Conservation (phyloP, 2,888 invertebrate genomes). For the Limnephilus rhombicus region DNA sequence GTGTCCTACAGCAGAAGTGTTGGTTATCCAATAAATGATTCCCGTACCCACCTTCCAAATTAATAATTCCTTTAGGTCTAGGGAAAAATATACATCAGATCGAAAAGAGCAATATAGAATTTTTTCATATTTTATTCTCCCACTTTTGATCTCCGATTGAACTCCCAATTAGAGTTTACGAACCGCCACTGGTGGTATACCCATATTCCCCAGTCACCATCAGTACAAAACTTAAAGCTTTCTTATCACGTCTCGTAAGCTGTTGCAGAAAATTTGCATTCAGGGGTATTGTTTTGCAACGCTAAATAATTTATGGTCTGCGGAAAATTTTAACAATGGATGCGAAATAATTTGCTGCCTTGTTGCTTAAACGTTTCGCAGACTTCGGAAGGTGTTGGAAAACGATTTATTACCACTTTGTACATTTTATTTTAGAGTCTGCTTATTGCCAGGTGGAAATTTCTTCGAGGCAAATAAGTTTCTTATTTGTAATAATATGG, state of each 20-base stretch:
- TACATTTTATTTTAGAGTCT: neutral
- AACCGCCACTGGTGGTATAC: no score
- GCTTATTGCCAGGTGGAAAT: neutral
- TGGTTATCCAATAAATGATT: no score
- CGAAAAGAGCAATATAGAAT: no score
- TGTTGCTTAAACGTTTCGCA: neutral
- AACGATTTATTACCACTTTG: neutral
- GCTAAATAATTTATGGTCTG: neutral
- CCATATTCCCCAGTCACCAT: neutral
- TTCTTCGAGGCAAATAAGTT: neutral
- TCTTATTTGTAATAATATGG: no score
- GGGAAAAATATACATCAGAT: no score
- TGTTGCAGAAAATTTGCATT: neutral
- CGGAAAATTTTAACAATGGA: neutral
- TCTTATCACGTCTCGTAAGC: neutral
- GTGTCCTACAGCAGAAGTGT: no score
- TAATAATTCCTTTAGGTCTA: no score
- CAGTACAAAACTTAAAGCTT: neutral
- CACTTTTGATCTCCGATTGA: no score
- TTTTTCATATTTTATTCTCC: no score
- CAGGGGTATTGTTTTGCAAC: neutral
- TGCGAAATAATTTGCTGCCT: no score
- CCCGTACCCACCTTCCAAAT: no score
- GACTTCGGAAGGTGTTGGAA: neutral
- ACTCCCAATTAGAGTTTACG: no score